Evolutionary conservation across 2,113 vertebrate species (phyloP).

Genomic region (Prietella phreatophila): DNA sequence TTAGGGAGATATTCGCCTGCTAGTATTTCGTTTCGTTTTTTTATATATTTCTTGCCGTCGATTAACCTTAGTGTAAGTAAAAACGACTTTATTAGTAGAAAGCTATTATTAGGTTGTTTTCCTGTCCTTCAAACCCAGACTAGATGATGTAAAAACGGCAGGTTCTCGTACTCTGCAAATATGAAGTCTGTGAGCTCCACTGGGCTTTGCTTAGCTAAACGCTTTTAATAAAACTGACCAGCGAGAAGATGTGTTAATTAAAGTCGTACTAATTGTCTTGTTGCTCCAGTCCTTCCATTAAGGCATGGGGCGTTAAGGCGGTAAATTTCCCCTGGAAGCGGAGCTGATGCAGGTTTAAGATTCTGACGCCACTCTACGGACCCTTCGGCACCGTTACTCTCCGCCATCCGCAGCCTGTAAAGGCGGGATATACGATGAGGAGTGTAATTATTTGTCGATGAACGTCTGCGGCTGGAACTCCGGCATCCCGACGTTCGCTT

Average conservation of each 20-base stretch:
- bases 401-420: slow-evolving; percentile 26
- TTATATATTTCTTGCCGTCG: background rate
- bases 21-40: background rate
- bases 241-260: slow-evolving; percentile 52
- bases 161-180: slow-evolving; percentile 19
- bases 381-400: background rate
- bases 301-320: background rate
- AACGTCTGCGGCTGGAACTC: slow-evolving; percentile 15
- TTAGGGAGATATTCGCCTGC: background rate
- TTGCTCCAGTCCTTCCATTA: slow-evolving; percentile 49
- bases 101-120: slow-evolving; percentile 3
- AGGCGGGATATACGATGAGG: slow-evolving; percentile 10
- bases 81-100: background rate
- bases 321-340: slow-evolving; percentile 37
- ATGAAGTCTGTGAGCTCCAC: slow-evolving; percentile 12
- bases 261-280: slow-evolving; percentile 52
- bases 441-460: slow-evolving; percentile 40
- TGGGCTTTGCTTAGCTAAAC: slow-evolving; percentile 44
- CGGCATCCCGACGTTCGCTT: background rate
- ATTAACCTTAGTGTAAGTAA: background rate
- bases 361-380: slow-evolving; percentile 13
- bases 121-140: background rate
- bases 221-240: slow-evolving; percentile 54
- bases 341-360: background rate
- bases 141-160: slow-evolving; percentile 16